phyloP scores from a whole-genome alignment of 2,797 vertebrate genomes.

The Mus spretus region DNA sequence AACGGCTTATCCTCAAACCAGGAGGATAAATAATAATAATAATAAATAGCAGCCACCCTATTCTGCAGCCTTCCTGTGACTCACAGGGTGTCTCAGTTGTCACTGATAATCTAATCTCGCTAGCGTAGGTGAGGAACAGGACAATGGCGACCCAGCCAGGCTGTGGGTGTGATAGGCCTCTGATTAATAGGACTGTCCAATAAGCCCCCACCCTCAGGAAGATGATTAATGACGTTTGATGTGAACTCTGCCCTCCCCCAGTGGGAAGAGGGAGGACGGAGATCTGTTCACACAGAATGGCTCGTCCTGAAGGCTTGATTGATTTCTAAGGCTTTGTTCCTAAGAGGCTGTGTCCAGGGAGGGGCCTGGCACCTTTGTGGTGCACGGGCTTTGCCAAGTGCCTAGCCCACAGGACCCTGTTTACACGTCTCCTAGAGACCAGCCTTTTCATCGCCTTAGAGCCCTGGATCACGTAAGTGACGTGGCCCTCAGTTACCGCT shows the following conservation, averaged over 20 bases:
- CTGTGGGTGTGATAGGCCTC: constrained; percentile 90
- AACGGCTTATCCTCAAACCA: constrained; percentile 90
- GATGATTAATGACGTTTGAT: constrained; percentile 92
- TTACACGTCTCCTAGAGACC: neutral
- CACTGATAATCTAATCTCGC: constrained; percentile 95
- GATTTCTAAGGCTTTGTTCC: constrained; percentile 72
- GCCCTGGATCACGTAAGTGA: neutral
- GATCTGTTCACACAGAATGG: constrained; percentile 74
- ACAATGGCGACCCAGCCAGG: constrained; percentile 91
- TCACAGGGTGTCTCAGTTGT: constrained; percentile 91
- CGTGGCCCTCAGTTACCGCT: neutral
- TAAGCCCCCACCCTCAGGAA: constrained; percentile 86
- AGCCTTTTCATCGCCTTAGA: neutral
- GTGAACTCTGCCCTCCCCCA: constrained; percentile 78
- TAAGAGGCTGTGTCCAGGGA: neutral
- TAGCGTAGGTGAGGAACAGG: constrained; percentile 91
- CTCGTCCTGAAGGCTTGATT: constrained; percentile 73
- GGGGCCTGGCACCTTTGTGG: neutral
- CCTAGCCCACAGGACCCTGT: neutral
- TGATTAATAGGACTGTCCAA: constrained; percentile 93
- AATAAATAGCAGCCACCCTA: constrained; percentile 88
- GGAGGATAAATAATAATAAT: constrained; percentile 87
- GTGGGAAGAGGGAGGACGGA: constrained; percentile 67
- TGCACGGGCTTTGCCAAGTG: accelerated
- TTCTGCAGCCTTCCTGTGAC: constrained; percentile 87